Conservation (phyloP, 2,797 vertebrate genomes). For the Babyrousa celebensis region DNA sequence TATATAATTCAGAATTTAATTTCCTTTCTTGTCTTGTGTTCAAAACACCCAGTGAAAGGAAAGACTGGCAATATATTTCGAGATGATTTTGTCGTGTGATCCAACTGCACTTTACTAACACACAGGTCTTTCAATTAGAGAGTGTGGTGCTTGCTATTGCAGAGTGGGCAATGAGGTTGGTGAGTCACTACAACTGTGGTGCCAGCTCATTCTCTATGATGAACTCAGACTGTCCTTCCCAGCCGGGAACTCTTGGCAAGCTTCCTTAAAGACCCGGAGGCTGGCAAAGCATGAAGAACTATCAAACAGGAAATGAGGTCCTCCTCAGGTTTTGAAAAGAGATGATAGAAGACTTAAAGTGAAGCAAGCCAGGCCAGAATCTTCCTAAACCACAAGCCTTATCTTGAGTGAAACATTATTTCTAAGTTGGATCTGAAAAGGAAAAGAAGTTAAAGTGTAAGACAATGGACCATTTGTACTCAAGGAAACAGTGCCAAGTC, state of each 20-base stretch:
- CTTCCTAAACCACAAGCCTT: slow-evolving; percentile 83
- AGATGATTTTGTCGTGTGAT: slow-evolving; percentile 55
- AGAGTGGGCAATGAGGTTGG: slow-evolving; percentile 84
- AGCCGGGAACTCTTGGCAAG: slow-evolving; percentile 85
- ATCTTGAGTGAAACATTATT: slow-evolving; percentile 61
- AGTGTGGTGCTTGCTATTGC: slow-evolving; percentile 84
- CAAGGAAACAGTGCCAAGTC: neutral
- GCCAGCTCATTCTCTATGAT: slow-evolving; percentile 88
- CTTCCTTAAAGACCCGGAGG: slow-evolving; percentile 84
- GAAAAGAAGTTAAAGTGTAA: slow-evolving; percentile 18
- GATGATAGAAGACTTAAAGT: slow-evolving; percentile 85
- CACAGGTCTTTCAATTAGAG: slow-evolving; percentile 81
- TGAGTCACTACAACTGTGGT: slow-evolving; percentile 85
- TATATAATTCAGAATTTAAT: slow-evolving; percentile 80
- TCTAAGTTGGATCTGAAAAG: slow-evolving; percentile 79
- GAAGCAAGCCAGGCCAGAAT: slow-evolving; percentile 78
- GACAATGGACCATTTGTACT: neutral
- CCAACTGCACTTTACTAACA: slow-evolving; percentile 49
- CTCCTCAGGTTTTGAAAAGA: slow-evolving; percentile 85
- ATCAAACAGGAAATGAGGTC: slow-evolving; percentile 86
- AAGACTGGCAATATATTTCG: slow-evolving; percentile 38
- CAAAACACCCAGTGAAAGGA: slow-evolving; percentile 72
- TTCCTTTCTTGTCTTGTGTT: slow-evolving; percentile 74
- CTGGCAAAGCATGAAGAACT: slow-evolving; percentile 82
- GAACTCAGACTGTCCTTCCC: slow-evolving; percentile 88